phyloP scores from a whole-genome alignment of 2,113 vertebrate species.

The Chionis minor region DNA sequence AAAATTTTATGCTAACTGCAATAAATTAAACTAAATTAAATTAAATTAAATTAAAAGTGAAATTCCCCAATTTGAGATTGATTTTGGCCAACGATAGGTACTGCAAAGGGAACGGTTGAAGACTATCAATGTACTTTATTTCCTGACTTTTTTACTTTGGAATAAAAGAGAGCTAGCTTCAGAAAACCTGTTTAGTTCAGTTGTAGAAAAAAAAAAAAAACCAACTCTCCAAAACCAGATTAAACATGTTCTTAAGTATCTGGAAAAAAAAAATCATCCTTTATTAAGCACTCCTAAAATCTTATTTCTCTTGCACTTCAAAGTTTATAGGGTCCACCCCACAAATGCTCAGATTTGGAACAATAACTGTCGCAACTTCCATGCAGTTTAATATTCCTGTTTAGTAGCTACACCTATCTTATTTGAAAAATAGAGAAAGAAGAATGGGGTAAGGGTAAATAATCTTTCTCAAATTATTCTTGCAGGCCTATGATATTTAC shows the following conservation, averaged over 20 bases:
- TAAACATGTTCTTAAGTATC: background rate
- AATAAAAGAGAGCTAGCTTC: background rate
- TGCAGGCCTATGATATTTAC: background rate
- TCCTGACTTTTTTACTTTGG: background rate
- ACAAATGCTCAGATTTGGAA: background rate
- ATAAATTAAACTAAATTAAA: background rate
- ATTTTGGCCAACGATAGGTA: background rate
- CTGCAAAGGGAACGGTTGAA: background rate
- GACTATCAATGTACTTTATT: background rate
- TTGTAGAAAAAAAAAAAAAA: background rate
- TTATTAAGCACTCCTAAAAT: background rate
- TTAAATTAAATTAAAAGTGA: background rate
- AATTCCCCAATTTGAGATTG: background rate
- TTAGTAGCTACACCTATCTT: background rate
- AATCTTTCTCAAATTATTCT: background rate
- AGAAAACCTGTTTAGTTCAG: background rate
- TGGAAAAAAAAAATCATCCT: background rate
- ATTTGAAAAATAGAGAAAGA: background rate
- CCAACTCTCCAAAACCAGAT: background rate
- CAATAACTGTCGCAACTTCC: background rate
- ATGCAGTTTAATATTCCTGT: background rate
- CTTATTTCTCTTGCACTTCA: background rate
- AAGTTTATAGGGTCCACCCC: background rate
- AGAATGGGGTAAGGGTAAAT: background rate
- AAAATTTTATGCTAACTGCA: background rate